phyloP scores from a whole-genome alignment of 2,797 vertebrate genomes.

The Poliocrania exsul region DNA sequence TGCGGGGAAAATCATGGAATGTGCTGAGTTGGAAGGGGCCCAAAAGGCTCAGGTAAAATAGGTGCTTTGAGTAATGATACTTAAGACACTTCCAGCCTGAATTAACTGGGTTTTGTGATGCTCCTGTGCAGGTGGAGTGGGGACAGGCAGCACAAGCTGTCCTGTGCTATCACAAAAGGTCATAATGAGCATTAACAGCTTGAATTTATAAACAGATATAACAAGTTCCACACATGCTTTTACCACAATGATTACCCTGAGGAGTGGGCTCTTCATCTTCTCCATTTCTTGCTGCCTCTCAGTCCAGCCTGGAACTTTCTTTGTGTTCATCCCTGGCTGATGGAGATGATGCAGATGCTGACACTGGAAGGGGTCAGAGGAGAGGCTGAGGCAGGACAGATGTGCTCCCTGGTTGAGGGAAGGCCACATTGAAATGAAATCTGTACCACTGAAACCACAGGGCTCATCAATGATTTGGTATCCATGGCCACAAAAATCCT shows the following conservation, averaged over 20 bases:
- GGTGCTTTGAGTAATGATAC: neutral
- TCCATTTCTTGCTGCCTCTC: neutral
- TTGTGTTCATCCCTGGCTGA: fast-evolving
- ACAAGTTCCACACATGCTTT: neutral
- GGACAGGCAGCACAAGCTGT: neutral
- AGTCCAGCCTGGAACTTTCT: neutral
- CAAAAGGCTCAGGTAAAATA: fast-evolving
- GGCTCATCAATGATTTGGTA: fast-evolving
- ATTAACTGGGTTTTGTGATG: neutral
- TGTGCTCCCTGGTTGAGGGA: fast-evolving
- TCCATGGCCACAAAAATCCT: fast-evolving
- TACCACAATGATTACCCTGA: neutral
- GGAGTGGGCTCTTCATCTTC: neutral
- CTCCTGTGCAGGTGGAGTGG: neutral
- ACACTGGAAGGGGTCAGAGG: fast-evolving
- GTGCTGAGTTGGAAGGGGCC: neutral
- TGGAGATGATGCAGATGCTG: neutral
- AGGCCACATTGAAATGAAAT: fast-evolving
- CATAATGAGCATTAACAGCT: neutral
- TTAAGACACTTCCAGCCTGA: neutral
- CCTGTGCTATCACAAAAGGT: neutral
- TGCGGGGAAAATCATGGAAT: fast-evolving
- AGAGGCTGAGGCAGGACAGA: neutral
- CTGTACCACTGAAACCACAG: neutral
- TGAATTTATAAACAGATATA: neutral